Percentiles rank a stretch among this genome's conserved stretches.
Conservation (phyloP, 2,888 invertebrate genomes). For the Sicus ferrugineus region DNA sequence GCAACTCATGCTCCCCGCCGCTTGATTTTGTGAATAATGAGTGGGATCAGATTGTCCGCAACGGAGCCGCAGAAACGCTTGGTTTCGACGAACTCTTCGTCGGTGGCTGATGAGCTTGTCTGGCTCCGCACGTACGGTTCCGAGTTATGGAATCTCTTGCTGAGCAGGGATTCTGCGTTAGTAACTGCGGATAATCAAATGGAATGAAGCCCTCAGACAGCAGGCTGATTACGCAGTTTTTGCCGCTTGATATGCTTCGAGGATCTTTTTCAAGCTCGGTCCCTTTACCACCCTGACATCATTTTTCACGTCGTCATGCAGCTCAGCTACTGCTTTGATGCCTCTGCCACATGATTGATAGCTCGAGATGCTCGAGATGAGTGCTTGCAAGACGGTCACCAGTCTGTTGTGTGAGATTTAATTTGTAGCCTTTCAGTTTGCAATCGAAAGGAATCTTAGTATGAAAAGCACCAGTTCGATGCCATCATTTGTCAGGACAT, state of each 20-base stretch:
- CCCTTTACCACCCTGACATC: background rate
- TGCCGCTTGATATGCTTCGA: background rate
- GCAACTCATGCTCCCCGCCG: background rate
- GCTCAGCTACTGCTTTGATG: background rate
- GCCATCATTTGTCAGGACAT: conserved; percentile 18
- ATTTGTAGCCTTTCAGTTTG: conserved; percentile 19
- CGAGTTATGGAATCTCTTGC: background rate
- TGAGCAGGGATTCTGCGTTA: background rate
- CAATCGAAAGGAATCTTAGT: background rate
- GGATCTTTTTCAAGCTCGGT: background rate
- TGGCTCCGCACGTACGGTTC: background rate
- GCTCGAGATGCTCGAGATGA: background rate
- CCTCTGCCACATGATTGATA: conserved; percentile 1
- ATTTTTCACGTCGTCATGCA: background rate
- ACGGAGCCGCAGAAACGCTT: conserved; percentile 19
- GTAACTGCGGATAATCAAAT: background rate
- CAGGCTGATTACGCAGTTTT: background rate
- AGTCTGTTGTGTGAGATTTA: conserved; percentile 10
- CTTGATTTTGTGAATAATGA: conserved; percentile 14
- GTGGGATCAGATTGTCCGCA: conserved; percentile 10
- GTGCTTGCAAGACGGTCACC: background rate
- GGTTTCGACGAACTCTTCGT: conserved; percentile 4
- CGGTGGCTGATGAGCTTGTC: background rate
- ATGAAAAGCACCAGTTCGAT: background rate
- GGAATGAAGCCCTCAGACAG: background rate